Conservation (phyloP, 2,797 vertebrate species). For the Salarias fasciatus region DNA sequence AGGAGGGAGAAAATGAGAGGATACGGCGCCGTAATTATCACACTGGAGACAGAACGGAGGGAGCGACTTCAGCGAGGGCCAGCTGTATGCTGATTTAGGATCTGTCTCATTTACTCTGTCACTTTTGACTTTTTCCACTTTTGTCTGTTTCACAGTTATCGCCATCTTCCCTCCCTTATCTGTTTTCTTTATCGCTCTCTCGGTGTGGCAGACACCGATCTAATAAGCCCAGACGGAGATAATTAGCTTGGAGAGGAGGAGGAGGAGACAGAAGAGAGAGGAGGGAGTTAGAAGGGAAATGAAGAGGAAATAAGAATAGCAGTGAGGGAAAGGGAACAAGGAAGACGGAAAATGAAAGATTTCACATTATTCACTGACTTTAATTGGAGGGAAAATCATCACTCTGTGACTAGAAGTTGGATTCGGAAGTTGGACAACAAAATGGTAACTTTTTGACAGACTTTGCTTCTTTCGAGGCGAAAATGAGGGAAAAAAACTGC, state of each 20-base stretch:
- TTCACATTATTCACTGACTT: conserved; percentile 29
- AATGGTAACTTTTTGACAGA: conserved; percentile 19
- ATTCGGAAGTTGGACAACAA: conserved; percentile 27
- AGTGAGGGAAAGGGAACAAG: background rate
- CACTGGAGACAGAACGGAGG: background rate
- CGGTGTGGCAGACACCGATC: conserved; percentile 11
- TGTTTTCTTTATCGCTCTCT: conserved; percentile 1
- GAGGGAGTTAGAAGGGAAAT: no score
- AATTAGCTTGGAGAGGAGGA: conserved; percentile 28
- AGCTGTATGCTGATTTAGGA: conserved; percentile 18
- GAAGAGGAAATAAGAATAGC: no score
- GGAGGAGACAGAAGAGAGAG: background rate
- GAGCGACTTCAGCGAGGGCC: conserved; percentile 24
- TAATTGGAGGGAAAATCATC: conserved; percentile 47
- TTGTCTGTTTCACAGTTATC: conserved; percentile 8
- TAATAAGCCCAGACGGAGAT: conserved; percentile 1
- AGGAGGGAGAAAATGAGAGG: no score
- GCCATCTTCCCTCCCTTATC: background rate
- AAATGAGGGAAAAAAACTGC: no score
- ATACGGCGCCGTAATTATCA: no score
- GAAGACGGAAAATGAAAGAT: conserved; percentile 10
- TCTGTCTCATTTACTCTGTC: conserved; percentile 15
- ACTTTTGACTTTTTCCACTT: conserved; percentile 17
- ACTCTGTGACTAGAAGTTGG: conserved; percentile 37
- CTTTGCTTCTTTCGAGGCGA: background rate